Percentiles rank a stretch among this genome's conserved stretches.
These are phyloP conservation scores for Oscheius sp. DNA, from an alignment of 2,888 invertebrate species.

Conservation along the genomic window DNA sequence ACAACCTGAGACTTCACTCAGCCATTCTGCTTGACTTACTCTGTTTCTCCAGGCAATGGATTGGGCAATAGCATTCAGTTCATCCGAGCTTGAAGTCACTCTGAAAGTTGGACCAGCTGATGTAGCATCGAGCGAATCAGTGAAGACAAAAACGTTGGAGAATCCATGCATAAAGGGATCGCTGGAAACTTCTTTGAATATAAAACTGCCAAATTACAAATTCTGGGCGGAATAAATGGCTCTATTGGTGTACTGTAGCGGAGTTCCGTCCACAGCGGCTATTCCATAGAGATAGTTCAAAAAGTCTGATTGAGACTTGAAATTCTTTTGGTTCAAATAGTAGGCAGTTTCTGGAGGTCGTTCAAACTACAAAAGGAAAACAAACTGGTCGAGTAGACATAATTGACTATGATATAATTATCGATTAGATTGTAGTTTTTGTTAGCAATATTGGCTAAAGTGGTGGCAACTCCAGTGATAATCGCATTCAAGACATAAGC, in stretches of 20 bases:
- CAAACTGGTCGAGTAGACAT: not conserved
- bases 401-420: constrained; percentile 12
- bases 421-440: not conserved
- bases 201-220: constrained; percentile 4
- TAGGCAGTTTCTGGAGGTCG: not conserved
- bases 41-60: constrained; percentile 21
- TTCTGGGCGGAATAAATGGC: constrained; percentile 10
- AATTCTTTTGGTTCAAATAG: constrained; percentile 19
- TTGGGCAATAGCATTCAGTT: constrained; percentile 5
- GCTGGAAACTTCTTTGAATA: not conserved
- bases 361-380: not conserved
- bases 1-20: too few relatives aligned
- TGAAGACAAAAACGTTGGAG: constrained; percentile 10
- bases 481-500: constrained; percentile 18
- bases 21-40: not conserved
- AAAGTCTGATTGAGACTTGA: not conserved
- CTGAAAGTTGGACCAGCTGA: not conserved
- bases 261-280: not conserved
- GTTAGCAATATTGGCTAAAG: not conserved
- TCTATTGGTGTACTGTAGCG: not conserved
- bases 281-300: constrained; percentile 14
- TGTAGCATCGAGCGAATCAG: constrained; percentile 4
- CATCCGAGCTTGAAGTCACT: not conserved
- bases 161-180: constrained; percentile 5
- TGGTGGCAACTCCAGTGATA: not conserved